Evolutionary conservation across 2,888 invertebrate species (phyloP).

Genomic region (Dryocosmus kuriphilus): DNA sequence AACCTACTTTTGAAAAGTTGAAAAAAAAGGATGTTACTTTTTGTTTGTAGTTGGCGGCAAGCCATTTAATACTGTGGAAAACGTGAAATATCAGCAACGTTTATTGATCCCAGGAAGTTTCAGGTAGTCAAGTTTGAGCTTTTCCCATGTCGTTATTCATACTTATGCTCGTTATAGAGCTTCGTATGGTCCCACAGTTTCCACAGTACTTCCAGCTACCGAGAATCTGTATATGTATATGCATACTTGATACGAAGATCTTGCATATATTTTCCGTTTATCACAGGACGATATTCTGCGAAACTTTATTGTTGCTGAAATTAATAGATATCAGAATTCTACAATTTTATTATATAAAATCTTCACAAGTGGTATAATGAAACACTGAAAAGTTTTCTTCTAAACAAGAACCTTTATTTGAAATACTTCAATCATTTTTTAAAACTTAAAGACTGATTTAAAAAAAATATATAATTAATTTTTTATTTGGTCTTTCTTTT

Average conservation of each 20-base stretch:
- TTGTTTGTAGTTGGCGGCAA: conserved; percentile 32
- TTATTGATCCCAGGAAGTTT: conserved; percentile 57
- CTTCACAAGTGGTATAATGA: not conserved
- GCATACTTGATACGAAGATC: conserved; percentile 1
- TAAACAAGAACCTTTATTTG: not conserved
- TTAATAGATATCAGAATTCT: not conserved
- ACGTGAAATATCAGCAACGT: conserved; percentile 46
- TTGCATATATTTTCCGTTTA: conserved; percentile 28
- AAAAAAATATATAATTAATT: too few species aligned
- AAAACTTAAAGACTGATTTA: too few species aligned
- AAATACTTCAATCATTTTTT: too few species aligned
- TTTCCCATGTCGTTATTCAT: conserved; percentile 58
- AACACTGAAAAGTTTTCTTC: not conserved
- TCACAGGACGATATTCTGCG: not conserved
- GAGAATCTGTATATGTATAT: conserved; percentile 29
- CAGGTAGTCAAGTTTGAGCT: conserved; percentile 59
- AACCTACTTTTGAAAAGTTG: conserved; percentile 24
- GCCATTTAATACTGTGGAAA: conserved; percentile 37
- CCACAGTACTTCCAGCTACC: conserved; percentile 35
- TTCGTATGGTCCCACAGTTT: conserved; percentile 39
- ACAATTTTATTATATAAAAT: not conserved
- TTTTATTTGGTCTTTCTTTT: too few species aligned
- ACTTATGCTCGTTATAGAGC: conserved; percentile 57
- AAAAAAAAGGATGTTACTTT: conserved; percentile 16
- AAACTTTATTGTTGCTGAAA: not conserved